phyloP scores from a whole-genome alignment of 2,888 invertebrate genomes.

The Folsomia candida region DNA sequence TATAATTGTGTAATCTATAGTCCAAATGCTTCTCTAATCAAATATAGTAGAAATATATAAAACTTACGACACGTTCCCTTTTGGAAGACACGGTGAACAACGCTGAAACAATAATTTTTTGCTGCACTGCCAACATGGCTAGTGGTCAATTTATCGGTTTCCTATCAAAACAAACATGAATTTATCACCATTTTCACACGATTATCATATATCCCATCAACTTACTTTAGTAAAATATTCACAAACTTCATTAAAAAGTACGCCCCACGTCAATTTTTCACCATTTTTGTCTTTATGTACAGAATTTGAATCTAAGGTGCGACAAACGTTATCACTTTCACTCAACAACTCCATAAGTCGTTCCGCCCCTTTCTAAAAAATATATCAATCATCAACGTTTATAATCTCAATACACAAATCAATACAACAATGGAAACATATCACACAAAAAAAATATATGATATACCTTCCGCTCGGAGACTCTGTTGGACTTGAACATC shows the following conservation, averaged over 20 bases:
- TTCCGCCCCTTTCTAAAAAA: conserved; percentile 16
- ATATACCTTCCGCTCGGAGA: conserved; percentile 21
- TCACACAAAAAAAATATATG: not conserved
- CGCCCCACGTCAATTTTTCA: conserved; percentile 34
- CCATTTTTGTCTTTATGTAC: conserved; percentile 13
- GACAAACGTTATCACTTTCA: conserved; percentile 20
- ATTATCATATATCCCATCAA: not conserved
- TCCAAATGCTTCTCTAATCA: too few relatives aligned
- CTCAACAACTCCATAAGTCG: conserved; percentile 8
- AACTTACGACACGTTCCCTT: conserved; percentile 30
- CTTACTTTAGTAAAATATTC: conserved; percentile 34
- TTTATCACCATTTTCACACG: too few relatives aligned
- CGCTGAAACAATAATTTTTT: conserved; percentile 17
- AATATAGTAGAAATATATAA: too few relatives aligned
- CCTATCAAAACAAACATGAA: conserved; percentile 17
- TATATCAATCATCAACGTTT: too few relatives aligned
- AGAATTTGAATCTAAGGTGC: conserved; percentile 31
- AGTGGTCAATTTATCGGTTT: conserved; percentile 24
- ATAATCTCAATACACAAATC: too few relatives aligned
- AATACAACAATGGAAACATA: not conserved
- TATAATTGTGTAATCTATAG: too few relatives aligned
- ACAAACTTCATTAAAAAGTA: conserved; percentile 27
- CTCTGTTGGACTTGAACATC: conserved; percentile 12
- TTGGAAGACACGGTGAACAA: conserved; percentile 22
- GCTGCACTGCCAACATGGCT: conserved; percentile 5